Percentiles rank a stretch among this genome's conserved stretches.
Evolutionary conservation across 2,113 vertebrate genomes (phyloP).

Genomic region (Myotis brandtii): DNA sequence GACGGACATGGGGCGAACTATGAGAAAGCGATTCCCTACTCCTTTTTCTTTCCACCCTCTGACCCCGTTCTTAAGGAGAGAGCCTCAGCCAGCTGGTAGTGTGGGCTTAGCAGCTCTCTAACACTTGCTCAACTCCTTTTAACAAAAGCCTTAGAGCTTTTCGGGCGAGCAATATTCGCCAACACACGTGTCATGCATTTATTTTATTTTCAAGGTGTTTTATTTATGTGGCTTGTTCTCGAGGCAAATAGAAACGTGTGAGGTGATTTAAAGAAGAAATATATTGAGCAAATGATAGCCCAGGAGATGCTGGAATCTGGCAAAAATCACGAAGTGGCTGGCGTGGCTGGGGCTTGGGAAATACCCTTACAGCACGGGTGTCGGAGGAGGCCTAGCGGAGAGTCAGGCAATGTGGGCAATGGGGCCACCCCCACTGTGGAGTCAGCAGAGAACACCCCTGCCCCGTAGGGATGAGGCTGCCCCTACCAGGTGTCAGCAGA

Average conservation of each 20-base stretch:
- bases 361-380: fast-evolving
- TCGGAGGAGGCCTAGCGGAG: background rate
- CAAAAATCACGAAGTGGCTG: background rate
- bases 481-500: background rate
- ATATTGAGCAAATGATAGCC: background rate
- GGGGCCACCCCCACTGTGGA: background rate
- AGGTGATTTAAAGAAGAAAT: conserved; percentile 36
- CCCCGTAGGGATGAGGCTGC: background rate
- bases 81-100: background rate
- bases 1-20: fast-evolving
- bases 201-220: conserved; percentile 40
- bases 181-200: background rate
- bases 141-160: background rate
- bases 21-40: fast-evolving
- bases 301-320: background rate
- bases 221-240: background rate
- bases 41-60: background rate
- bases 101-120: background rate
- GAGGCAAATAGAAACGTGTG: background rate
- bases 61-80: background rate
- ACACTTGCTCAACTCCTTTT: background rate
- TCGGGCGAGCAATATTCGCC: background rate
- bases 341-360: background rate
- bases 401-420: background rate
- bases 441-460: background rate